Conservation (phyloP, 2,113 vertebrate species). For the Ascaphus truei region DNA sequence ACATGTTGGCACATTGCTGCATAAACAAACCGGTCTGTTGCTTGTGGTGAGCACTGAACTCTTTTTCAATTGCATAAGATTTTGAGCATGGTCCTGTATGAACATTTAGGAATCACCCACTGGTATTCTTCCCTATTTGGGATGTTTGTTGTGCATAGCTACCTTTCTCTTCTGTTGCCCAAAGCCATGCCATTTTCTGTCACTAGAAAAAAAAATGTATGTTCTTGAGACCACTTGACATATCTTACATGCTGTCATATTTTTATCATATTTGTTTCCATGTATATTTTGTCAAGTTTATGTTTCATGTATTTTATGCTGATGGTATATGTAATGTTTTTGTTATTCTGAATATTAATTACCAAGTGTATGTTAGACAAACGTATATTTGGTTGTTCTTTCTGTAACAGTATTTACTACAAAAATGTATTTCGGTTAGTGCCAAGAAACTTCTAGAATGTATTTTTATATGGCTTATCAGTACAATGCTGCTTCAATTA, state of each 20-base stretch:
- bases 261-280: not conserved
- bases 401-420: slow-evolving; percentile 19
- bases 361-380: not conserved
- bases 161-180: slow-evolving; percentile 3
- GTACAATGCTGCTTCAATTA: not conserved
- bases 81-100: too few relatives aligned
- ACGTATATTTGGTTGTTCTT: not conserved
- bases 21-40: too few relatives aligned
- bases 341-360: not conserved
- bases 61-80: too few relatives aligned
- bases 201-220: slow-evolving; percentile 28
- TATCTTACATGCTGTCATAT: too few relatives aligned
- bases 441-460: slow-evolving; percentile 34
- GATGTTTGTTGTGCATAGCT: slow-evolving; percentile 3
- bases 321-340: not conserved
- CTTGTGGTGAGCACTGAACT: too few relatives aligned
- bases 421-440: not conserved
- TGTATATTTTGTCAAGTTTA: too few relatives aligned
- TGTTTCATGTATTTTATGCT: not conserved
- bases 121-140: too few relatives aligned
- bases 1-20: too few relatives aligned
- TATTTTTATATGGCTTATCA: slow-evolving; percentile 23
- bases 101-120: too few relatives aligned
- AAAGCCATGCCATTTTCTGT: slow-evolving; percentile 32
- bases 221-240: too few relatives aligned